Evolutionary conservation across 2,888 invertebrate species (phyloP).

Genomic region (Odontomyia ornata): DNA sequence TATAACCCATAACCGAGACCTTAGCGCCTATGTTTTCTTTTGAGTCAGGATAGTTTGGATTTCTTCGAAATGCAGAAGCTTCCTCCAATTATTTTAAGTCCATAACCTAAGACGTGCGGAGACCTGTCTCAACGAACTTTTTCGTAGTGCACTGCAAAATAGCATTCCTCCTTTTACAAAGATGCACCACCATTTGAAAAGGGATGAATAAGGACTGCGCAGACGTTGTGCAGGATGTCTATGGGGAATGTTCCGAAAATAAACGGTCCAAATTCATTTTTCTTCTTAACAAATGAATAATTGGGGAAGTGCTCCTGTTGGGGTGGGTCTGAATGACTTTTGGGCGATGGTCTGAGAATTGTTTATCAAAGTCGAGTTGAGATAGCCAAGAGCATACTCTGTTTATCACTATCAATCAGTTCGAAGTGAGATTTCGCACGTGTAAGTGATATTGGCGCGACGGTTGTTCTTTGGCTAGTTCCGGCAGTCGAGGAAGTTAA

Average conservation of each 20-base stretch:
- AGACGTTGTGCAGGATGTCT: not conserved
- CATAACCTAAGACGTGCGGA: too few species aligned
- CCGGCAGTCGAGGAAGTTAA: not conserved
- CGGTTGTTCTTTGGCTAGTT: not conserved
- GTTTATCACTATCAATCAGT: constrained; percentile 13
- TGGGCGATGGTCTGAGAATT: constrained; percentile 14
- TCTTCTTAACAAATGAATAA: not conserved
- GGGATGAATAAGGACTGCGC: not conserved
- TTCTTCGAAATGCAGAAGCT: too few species aligned
- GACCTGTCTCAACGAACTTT: too few species aligned
- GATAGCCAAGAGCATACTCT: not conserved
- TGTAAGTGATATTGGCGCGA: not conserved
- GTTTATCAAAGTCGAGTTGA: constrained; percentile 17
- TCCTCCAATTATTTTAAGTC: too few species aligned
- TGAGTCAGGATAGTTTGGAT: too few species aligned
- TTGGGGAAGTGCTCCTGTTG: not conserved
- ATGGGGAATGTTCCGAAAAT: not conserved
- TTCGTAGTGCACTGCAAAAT: too few species aligned
- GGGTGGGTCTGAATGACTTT: not conserved
- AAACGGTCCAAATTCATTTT: not conserved
- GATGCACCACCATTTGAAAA: not conserved
- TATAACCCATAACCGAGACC: too few species aligned
- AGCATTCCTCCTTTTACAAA: too few species aligned
- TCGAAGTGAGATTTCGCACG: constrained; percentile 18
- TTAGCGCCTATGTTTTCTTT: too few species aligned